These are phyloP conservation scores for Xiphophorus birchmanni DNA, from an alignment of 2,797 vertebrate species.

Conservation along the genomic window DNA sequence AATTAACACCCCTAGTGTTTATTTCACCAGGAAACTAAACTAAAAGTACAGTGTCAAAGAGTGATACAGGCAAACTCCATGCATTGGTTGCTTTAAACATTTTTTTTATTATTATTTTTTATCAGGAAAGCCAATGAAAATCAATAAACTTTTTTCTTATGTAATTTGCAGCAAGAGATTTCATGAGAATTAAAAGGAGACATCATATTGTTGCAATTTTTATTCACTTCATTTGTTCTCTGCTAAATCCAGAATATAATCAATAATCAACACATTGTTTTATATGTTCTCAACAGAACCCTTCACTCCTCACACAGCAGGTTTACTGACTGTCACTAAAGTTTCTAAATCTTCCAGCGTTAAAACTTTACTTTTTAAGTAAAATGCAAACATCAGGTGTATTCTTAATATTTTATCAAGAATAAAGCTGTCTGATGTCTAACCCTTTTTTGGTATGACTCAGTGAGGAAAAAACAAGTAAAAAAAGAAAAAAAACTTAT, in stretches of 20 bases:
- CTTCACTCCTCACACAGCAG: background rate
- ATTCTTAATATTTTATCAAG: too few relatives aligned
- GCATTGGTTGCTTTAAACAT: background rate
- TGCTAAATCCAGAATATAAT: background rate
- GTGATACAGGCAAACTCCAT: background rate
- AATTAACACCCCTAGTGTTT: background rate
- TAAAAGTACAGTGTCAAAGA: background rate
- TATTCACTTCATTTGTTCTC: background rate
- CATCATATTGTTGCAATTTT: background rate
- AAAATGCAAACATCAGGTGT: background rate
- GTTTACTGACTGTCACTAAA: background rate
- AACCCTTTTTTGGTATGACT: too few relatives aligned
- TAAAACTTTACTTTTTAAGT: background rate
- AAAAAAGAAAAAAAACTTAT: too few relatives aligned
- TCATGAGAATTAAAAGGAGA: background rate
- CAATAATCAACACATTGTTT: background rate
- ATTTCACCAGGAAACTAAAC: background rate
- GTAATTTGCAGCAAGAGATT: background rate
- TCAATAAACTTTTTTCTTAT: background rate
- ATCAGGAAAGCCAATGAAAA: background rate
- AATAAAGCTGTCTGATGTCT: too few relatives aligned
- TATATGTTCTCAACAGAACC: background rate
- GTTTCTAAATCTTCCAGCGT: background rate
- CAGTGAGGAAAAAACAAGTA: too few relatives aligned
- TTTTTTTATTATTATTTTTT: background rate